phyloP scores from a whole-genome alignment of 2,888 invertebrate species.

The Eupeodes latifasciatus region DNA sequence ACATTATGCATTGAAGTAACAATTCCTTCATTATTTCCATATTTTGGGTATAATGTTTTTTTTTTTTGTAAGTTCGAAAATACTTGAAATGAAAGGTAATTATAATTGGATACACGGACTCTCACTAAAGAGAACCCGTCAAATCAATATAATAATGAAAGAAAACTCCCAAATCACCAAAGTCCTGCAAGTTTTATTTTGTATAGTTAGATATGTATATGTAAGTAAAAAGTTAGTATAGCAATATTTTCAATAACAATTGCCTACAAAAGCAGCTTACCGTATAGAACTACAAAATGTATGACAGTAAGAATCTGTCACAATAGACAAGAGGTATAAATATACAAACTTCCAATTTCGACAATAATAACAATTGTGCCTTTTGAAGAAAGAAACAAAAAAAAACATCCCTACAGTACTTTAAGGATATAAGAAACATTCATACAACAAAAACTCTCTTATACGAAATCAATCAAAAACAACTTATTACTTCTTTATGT shows the following conservation, averaged over 20 bases:
- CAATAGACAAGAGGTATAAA: background rate
- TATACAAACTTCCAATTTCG: background rate
- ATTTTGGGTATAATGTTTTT: background rate
- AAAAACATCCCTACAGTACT: too few relatives aligned
- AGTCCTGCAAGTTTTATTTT: background rate
- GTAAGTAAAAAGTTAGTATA: background rate
- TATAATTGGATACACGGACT: background rate
- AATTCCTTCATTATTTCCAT: background rate
- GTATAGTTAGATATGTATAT: background rate
- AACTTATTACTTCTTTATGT: too few relatives aligned
- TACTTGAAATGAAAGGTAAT: conserved; percentile 4
- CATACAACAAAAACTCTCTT: too few relatives aligned
- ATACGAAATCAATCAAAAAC: too few relatives aligned
- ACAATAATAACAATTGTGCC: conserved; percentile 5
- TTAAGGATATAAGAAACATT: background rate
- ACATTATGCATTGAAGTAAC: conserved; percentile 31
- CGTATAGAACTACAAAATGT: background rate
- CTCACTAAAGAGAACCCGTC: background rate
- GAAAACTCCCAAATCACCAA: background rate
- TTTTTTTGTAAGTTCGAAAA: background rate
- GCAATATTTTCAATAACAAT: background rate
- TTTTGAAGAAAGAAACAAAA: background rate
- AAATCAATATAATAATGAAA: background rate
- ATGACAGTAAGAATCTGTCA: background rate
- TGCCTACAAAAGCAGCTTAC: conserved; percentile 6